Evolutionary conservation across 2,888 invertebrate species (phyloP).

Genomic region (Stenotaenia linearis): DNA sequence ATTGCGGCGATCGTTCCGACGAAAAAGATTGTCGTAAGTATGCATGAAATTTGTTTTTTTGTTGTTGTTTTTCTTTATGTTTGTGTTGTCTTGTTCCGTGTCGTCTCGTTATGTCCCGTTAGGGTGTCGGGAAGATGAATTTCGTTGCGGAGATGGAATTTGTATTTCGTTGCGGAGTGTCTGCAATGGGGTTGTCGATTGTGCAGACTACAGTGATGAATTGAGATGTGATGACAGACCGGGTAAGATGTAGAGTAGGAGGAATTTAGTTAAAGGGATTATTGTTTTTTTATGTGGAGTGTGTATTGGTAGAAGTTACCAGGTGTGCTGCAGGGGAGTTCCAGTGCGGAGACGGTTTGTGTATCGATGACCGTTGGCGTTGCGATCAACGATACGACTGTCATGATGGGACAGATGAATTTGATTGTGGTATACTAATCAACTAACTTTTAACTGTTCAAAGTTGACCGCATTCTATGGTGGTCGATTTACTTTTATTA

Average conservation of each 20-base stretch:
- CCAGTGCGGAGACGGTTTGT: conserved; percentile 46
- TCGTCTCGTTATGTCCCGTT: background rate
- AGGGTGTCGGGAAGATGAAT: conserved; percentile 46
- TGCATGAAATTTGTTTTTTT: conserved; percentile 27
- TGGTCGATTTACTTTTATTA: too few species aligned
- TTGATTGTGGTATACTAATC: conserved; percentile 40
- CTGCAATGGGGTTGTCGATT: conserved; percentile 58
- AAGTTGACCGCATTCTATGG: too few species aligned
- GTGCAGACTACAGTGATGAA: conserved; percentile 59
- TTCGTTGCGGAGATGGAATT: conserved; percentile 57
- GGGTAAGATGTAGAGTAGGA: background rate
- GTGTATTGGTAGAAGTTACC: conserved; percentile 28
- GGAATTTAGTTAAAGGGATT: background rate
- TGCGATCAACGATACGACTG: conserved; percentile 46
- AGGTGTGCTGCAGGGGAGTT: conserved; percentile 39
- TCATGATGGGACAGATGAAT: conserved; percentile 46
- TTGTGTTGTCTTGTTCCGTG: background rate
- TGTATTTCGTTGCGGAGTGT: conserved; percentile 56
- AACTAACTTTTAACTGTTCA: too few species aligned
- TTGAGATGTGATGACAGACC: conserved; percentile 39
- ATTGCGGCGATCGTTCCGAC: conserved; percentile 40
- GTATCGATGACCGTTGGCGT: conserved; percentile 43
- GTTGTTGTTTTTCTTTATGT: conserved; percentile 5
- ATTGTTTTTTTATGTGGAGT: background rate
- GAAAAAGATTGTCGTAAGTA: conserved; percentile 37